A percentile compares a stretch with the other conserved stretches of the same genome.
Evolutionary conservation across 1,140 invertebrate species (phyloP).

Genomic region (Heliconius melpomene): DNA sequence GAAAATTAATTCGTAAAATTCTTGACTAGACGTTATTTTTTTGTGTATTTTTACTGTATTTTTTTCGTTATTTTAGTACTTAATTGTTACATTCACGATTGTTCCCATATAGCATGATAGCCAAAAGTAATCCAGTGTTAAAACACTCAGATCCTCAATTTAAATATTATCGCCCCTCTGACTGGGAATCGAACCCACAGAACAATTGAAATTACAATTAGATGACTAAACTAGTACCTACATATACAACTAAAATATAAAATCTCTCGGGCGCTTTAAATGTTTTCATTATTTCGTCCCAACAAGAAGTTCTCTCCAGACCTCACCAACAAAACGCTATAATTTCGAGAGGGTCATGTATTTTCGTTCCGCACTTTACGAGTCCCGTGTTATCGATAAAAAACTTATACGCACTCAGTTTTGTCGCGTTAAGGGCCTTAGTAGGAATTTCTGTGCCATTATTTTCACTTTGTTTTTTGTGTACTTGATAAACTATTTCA

Average conservation of each 20-base stretch:
- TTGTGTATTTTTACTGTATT: too few relatives aligned
- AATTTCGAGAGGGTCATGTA: slow-evolving; percentile 15
- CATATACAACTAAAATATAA: background rate
- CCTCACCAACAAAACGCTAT: background rate
- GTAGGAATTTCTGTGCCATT: slow-evolving; percentile 7
- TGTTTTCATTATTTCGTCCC: background rate
- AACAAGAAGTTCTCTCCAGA: background rate
- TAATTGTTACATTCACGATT: too few relatives aligned
- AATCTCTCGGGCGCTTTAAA: background rate
- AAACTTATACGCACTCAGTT: slow-evolving; percentile 29
- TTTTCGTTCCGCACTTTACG: slow-evolving; percentile 27
- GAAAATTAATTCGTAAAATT: too few relatives aligned
- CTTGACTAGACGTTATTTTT: too few relatives aligned
- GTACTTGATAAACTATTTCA: background rate
- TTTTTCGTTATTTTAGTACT: too few relatives aligned
- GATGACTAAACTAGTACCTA: background rate
- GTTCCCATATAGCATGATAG: too few relatives aligned
- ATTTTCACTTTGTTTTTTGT: slow-evolving; percentile 10
- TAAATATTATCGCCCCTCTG: too few relatives aligned
- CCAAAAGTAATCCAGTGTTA: too few relatives aligned
- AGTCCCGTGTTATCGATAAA: slow-evolving; percentile 29
- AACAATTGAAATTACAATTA: background rate
- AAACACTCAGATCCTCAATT: too few relatives aligned
- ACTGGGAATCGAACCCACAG: too few relatives aligned
- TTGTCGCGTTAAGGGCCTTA: slow-evolving; percentile 23